Percentiles rank a stretch among this genome's conserved stretches.
These are phyloP conservation scores for Electrophaes corylata DNA, from an alignment of 2,888 invertebrate species.

Conservation along the genomic window DNA sequence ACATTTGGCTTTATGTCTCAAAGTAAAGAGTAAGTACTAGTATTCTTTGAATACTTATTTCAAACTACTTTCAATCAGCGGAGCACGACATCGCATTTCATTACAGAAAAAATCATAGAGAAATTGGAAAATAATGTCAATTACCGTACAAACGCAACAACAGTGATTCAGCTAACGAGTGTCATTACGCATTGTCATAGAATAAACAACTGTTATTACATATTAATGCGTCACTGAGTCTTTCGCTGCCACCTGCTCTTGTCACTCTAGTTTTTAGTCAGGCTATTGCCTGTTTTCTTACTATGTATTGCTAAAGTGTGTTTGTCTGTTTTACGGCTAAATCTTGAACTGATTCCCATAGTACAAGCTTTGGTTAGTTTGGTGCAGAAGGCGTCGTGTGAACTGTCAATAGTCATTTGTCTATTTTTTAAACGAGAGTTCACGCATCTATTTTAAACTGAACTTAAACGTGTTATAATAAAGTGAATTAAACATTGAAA, in stretches of 20 bases:
- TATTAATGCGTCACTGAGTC: constrained; percentile 4
- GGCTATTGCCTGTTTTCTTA: not conserved
- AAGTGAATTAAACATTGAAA: constrained; percentile 3
- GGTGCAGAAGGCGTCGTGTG: no score
- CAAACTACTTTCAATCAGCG: constrained; percentile 47
- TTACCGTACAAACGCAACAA: constrained; percentile 72
- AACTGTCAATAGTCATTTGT: no score
- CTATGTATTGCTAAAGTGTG: no score
- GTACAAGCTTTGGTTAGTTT: no score
- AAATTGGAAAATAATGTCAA: constrained; percentile 83
- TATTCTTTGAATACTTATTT: constrained; percentile 19
- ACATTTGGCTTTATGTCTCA: no score
- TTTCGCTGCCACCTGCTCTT: not conserved
- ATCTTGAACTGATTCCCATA: no score
- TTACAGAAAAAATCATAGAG: constrained; percentile 70
- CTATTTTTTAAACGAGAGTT: no score
- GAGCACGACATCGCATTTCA: constrained; percentile 71
- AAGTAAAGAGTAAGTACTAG: no score
- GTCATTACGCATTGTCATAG: constrained; percentile 75
- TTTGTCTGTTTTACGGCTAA: no score
- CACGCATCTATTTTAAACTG: not conserved
- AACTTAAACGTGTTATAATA: not conserved
- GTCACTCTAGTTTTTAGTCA: not conserved
- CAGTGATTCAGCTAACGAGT: constrained; percentile 33
- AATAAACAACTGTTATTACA: not conserved